Percentiles rank a stretch among this genome's conserved stretches.
phyloP scores from a whole-genome alignment of 2,113 vertebrate species.

The Pseudorasbora parva region DNA sequence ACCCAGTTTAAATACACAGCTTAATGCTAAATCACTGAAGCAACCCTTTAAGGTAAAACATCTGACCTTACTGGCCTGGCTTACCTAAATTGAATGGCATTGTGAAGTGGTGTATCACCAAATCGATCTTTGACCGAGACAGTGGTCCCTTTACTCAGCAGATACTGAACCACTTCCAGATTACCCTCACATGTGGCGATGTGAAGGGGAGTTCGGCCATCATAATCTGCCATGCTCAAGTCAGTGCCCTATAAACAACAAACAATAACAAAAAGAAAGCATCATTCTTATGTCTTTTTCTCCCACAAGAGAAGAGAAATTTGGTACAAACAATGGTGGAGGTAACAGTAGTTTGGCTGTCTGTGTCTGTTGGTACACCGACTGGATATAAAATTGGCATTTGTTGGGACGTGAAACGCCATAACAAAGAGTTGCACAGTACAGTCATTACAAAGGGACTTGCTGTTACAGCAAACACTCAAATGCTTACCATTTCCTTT shows the following conservation, averaged over 20 bases:
- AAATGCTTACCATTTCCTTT: background rate
- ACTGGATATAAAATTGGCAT: too few species aligned
- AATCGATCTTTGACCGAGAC: conserved; percentile 83
- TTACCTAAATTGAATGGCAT: conserved; percentile 86
- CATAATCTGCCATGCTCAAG: conserved; percentile 82
- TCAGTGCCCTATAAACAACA: conserved; percentile 78
- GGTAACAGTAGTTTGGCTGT: too few species aligned
- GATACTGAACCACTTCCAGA: conserved; percentile 75
- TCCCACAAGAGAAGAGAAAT: too few species aligned
- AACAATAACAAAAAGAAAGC: too few species aligned
- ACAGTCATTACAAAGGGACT: background rate
- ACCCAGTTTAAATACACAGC: too few species aligned
- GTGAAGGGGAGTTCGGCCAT: conserved; percentile 87
- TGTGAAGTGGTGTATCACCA: conserved; percentile 84
- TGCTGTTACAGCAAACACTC: background rate
- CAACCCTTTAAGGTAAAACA: too few species aligned
- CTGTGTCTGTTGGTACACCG: too few species aligned
- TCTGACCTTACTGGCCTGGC: background rate
- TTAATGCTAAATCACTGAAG: too few species aligned
- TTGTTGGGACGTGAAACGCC: too few species aligned
- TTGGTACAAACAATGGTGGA: too few species aligned
- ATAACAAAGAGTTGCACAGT: background rate
- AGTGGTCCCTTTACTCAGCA: conserved; percentile 76
- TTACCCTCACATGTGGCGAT: conserved; percentile 65
- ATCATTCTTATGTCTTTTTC: too few species aligned